A percentile compares a stretch with the other conserved stretches of the same genome.
Conservation (phyloP, 2,797 vertebrate genomes). For the Buceros bicornis region DNA sequence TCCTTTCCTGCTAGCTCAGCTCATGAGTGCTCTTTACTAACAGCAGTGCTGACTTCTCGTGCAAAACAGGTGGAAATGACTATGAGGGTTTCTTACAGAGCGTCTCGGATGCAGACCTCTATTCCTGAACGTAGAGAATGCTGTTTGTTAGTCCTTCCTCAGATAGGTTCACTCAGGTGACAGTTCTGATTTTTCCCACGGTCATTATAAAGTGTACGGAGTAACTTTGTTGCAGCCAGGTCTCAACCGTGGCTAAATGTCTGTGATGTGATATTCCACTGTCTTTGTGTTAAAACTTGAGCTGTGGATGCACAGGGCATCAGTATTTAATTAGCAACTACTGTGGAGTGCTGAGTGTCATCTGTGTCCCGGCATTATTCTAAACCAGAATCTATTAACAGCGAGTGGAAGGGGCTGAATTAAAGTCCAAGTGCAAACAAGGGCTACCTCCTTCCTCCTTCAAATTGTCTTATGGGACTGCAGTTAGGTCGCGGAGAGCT, state of each 20-base stretch:
- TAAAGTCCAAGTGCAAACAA: background rate
- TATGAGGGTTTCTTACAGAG: background rate
- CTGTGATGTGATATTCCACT: background rate
- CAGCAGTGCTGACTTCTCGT: background rate
- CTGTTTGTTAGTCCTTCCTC: background rate
- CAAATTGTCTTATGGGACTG: background rate
- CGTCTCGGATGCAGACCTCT: background rate
- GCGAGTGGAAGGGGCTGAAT: background rate
- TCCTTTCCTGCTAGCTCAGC: background rate
- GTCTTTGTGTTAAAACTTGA: background rate
- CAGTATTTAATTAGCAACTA: accelerated
- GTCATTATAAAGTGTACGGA: background rate
- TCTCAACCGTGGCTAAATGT: background rate
- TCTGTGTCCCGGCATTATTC: background rate
- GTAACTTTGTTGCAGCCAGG: background rate
- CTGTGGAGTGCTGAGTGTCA: background rate
- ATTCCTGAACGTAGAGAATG: background rate
- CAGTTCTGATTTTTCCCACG: background rate
- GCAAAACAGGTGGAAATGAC: background rate
- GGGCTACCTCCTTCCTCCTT: background rate
- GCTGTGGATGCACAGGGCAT: background rate
- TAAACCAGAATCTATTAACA: background rate
- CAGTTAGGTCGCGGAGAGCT: background rate
- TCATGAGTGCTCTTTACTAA: background rate
- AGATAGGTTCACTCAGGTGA: background rate